These are phyloP conservation scores for Tetrapedia diversipes DNA, from an alignment of 2,888 invertebrate genomes.

Conservation along the genomic window DNA sequence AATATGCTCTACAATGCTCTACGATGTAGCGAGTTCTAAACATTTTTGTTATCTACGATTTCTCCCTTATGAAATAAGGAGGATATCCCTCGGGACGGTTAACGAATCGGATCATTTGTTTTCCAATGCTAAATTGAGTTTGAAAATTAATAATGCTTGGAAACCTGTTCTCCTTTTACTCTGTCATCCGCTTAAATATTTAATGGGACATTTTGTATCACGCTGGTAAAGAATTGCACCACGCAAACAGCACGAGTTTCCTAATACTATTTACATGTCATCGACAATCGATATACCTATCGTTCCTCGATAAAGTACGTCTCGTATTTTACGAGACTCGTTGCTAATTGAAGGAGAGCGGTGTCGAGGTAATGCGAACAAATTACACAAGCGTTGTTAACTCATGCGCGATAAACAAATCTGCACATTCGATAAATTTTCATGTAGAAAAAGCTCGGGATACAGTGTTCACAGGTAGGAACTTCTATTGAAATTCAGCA, in stretches of 20 bases:
- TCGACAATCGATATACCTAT: too few relatives aligned
- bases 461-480: background rate
- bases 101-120: background rate
- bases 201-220: too few relatives aligned
- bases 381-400: too few relatives aligned
- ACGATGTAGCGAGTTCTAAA: slow-evolving; percentile 15
- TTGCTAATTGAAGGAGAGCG: too few relatives aligned
- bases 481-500: slow-evolving; percentile 24
- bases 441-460: background rate
- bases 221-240: too few relatives aligned
- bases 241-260: too few relatives aligned
- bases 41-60: slow-evolving; percentile 6
- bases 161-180: background rate
- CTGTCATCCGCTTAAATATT: background rate
- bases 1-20: slow-evolving; percentile 3
- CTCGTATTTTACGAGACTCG: too few relatives aligned
- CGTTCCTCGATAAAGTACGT: too few relatives aligned
- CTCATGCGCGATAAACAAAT: too few relatives aligned
- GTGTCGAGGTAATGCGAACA: too few relatives aligned
- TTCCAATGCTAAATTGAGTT: slow-evolving; percentile 12
- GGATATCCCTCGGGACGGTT: background rate
- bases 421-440: slow-evolving; percentile 12
- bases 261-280: too few relatives aligned
- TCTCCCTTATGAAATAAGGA: background rate
- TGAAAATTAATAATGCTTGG: background rate